Base-by-base conservation (phyloP, 37 sponge, comb jelly and placozoan genomes). In the Beroe forskalii region DNA sequence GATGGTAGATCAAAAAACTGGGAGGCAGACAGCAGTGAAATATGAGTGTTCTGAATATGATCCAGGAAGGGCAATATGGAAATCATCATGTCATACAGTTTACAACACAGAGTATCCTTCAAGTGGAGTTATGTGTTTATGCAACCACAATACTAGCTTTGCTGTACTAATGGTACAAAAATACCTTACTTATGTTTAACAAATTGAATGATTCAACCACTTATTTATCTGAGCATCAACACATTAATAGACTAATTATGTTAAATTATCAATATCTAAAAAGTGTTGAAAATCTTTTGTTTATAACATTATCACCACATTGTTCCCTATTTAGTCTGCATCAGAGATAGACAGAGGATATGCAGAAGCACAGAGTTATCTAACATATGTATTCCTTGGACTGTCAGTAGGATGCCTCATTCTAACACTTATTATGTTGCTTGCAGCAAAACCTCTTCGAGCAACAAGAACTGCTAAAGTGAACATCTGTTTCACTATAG, bases 91-190 rank as follows among this genome's bases (percentile, higher is more conserved):
- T 36, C 19, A 33, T 4, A 72, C 76, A 14, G 27, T 72, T 27
- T 72, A 72, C 40, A 22, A 72, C 40, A 23, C 9, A 9, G 40
- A 14, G 12, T 4, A 37, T 6, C 76, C 76, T 23, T 38, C 40
- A 23, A 22, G 12, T 38, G 76, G 76, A 36, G 76, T 72, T 17
- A 6, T 72, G 6, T 72, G 76, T 33, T 38, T 72, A 8, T 72
- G 76, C 40, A 72, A 36, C 31, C 76, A 72, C 22, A 72, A 72
- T 38, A 72, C 76, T 22, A 72, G 76, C 40, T 72, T 72, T 72
- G 76, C 76, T 72, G 76, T 72, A 32, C 76, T 72, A 12, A 72
- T 72, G 76, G 76, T 48, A 48, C 55, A 48, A n/a, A n/a, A n/a
- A n/a, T n/a, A n/a, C n/a, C n/a, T n/a, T n/a, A n/a, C n/a, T n/a